A percentile compares a stretch with the other conserved stretches of the same genome.
Evolutionary conservation across 2,113 vertebrate genomes (phyloP).

Genomic region (Brachypteracias leptosomus): DNA sequence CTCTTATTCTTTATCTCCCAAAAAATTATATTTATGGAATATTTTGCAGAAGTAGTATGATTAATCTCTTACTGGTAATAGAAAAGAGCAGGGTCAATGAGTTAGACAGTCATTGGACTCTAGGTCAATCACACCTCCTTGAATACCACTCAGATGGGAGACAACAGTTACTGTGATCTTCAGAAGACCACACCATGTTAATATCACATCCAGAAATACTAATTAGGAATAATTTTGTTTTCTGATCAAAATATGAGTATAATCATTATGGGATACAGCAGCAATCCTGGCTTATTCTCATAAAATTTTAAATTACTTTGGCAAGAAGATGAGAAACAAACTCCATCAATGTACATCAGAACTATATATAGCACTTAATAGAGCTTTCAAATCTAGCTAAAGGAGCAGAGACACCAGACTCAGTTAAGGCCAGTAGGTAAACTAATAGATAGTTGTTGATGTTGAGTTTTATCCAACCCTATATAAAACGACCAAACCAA

Average conservation of each 20-base stretch:
- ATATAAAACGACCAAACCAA: not conserved
- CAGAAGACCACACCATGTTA: not conserved
- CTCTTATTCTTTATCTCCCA: not conserved
- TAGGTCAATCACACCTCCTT: not conserved
- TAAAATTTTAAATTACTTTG: not conserved
- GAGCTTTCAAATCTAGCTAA: not conserved
- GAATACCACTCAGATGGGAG: not conserved
- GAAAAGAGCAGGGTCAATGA: not conserved
- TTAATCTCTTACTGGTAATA: not conserved
- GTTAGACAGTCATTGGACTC: not conserved
- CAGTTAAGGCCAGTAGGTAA: not conserved
- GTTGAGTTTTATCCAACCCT: not conserved
- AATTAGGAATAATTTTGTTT: not conserved
- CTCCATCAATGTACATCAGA: not conserved
- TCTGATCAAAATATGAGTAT: not conserved
- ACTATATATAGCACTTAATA: not conserved
- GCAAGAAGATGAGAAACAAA: not conserved
- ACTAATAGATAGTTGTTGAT: not conserved
- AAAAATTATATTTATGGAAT: not conserved
- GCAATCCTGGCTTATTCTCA: not conserved
- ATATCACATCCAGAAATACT: not conserved
- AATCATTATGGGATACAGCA: not conserved
- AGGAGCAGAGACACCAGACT: not conserved
- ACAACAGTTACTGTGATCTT: not conserved
- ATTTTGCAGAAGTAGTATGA: not conserved